These are phyloP conservation scores for Microtus montanus DNA, from an alignment of 2,113 vertebrate genomes.

Conservation along the genomic window DNA sequence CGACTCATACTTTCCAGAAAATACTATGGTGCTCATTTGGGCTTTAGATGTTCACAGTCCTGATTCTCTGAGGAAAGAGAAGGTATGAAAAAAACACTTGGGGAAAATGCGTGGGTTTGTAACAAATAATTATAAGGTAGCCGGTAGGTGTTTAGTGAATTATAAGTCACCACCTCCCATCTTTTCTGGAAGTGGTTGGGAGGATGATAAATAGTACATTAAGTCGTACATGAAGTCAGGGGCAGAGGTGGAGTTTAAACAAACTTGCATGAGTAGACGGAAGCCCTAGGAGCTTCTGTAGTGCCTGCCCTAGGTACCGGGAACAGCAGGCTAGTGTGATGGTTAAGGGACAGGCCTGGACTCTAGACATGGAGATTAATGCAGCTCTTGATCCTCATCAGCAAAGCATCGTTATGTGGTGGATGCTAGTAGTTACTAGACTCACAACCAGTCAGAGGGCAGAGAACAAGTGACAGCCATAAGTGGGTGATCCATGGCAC, in stretches of 20 bases:
- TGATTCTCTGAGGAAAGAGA: slow-evolving; percentile 59
- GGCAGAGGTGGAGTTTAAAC: not conserved
- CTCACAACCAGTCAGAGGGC: not conserved
- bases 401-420: not conserved
- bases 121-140: slow-evolving; percentile 74
- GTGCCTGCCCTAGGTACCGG: not conserved
- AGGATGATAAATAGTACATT: not conserved
- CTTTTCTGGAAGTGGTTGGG: slow-evolving; percentile 59
- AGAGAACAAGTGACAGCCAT: not conserved
- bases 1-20: slow-evolving; percentile 69
- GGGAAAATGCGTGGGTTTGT: slow-evolving; percentile 58
- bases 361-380: not conserved
- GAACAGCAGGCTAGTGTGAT: not conserved
- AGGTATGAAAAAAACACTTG: slow-evolving; percentile 53
- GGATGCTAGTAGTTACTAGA: not conserved
- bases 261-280: slow-evolving; percentile 39
- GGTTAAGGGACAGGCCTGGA: not conserved
- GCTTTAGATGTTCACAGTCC: slow-evolving; percentile 40
- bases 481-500: not conserved
- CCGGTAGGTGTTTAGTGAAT: slow-evolving; percentile 44
- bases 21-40: slow-evolving; percentile 42
- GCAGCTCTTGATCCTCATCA: not conserved
- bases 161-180: slow-evolving; percentile 34
- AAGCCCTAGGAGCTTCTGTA: not conserved
- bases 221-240: not conserved